Conservation (phyloP, 2,888 invertebrate genomes). For the Nomada ruficornis region DNA sequence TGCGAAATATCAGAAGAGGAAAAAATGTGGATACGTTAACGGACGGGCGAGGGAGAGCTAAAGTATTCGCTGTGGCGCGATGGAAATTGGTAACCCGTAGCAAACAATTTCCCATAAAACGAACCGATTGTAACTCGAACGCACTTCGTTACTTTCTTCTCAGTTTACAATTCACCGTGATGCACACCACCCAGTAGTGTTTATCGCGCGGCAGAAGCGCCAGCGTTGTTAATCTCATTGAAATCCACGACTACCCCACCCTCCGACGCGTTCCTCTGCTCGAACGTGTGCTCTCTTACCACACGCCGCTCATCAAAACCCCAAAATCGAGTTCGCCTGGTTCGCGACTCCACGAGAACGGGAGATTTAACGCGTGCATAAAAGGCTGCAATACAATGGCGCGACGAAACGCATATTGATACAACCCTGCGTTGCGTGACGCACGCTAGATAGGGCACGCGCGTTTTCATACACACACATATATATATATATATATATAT, state of each 20-base stretch:
- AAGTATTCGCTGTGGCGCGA: background rate
- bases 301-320: slow-evolving; percentile 12
- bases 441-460: slow-evolving; percentile 26
- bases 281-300: background rate
- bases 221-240: background rate
- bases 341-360: background rate
- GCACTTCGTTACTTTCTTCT: background rate
- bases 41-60: no score
- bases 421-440: slow-evolving; percentile 23
- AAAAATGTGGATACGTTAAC: background rate
- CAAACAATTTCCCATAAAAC: slow-evolving; percentile 24
- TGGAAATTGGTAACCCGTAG: slow-evolving; percentile 31
- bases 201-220: slow-evolving; percentile 9
- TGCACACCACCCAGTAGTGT: background rate
- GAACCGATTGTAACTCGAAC: background rate
- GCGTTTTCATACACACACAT: slow-evolving; percentile 3
- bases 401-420: slow-evolving; percentile 33
- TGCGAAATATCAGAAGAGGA: background rate
- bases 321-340: slow-evolving; percentile 1
- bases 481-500: no score
- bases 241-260: background rate
- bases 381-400: slow-evolving; percentile 15
- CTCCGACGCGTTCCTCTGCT: background rate
- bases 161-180: slow-evolving; percentile 1
- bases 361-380: background rate